Evolutionary conservation across 64 coral and sea anemone genomes (phyloP).

Genomic region (Catalaphyllia jardinei): DNA sequence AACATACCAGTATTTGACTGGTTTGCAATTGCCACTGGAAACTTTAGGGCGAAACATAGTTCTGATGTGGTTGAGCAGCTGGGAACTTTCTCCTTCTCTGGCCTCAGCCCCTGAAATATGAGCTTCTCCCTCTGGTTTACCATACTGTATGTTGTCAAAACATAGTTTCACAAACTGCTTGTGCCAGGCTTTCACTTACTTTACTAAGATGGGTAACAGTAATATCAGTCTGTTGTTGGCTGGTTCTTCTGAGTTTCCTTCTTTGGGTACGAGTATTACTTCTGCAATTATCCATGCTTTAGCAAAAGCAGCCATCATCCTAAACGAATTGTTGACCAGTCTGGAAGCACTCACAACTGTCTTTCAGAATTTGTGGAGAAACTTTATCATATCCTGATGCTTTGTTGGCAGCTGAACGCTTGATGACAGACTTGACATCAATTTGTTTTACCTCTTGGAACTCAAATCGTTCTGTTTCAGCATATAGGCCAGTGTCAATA

Average conservation of each 20-base stretch:
- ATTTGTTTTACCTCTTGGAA: conserved; percentile 39
- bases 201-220: conserved; percentile 59
- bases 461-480: conserved; percentile 44
- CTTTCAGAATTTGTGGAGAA: conserved; percentile 44
- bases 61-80: conserved; percentile 4
- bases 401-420: conserved; percentile 37
- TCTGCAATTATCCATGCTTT: conserved; percentile 59
- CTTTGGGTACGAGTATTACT: conserved; percentile 54
- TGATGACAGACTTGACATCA: conserved; percentile 38
- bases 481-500: not conserved
- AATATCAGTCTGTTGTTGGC: conserved; percentile 66
- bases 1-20: conserved; percentile 1
- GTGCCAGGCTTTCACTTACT: conserved; percentile 56
- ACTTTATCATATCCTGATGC: conserved; percentile 58
- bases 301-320: conserved; percentile 25
- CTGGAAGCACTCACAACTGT: conserved; percentile 21
- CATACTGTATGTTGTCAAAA: conserved; percentile 14
- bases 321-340: conserved; percentile 49
- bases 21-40: not conserved
- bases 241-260: conserved; percentile 50
- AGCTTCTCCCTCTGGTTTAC: no score
- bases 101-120: conserved; percentile 12
- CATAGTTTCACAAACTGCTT: conserved; percentile 44
- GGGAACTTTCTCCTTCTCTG: conserved; percentile 32
- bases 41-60: conserved; percentile 27